Evolutionary conservation across 2,888 invertebrate genomes (phyloP).

Genomic region (Hemicrepidius hirtus): DNA sequence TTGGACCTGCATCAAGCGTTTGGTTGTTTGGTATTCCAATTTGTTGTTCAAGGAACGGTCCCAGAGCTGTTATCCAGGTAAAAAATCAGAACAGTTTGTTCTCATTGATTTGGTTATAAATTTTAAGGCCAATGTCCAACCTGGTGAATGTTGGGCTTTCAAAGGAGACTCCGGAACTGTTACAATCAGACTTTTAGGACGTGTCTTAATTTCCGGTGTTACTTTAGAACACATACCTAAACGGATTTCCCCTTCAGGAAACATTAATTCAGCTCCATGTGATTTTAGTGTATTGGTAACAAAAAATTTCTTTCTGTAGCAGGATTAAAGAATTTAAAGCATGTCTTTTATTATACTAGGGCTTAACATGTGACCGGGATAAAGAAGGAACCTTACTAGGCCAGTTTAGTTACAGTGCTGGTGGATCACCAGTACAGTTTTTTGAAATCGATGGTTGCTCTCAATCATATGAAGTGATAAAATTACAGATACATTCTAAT

Average conservation of each 20-base stretch:
- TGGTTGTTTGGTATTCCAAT: conserved; percentile 71
- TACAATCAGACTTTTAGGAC: conserved; percentile 82
- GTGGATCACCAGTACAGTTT: conserved; percentile 76
- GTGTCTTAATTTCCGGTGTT: conserved; percentile 80
- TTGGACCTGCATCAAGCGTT: conserved; percentile 64
- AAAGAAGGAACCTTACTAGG: conserved; percentile 75
- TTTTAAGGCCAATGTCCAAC: conserved; percentile 76
- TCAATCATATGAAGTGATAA: conserved; percentile 76
- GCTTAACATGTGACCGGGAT: conserved; percentile 41
- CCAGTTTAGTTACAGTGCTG: conserved; percentile 76
- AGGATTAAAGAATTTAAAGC: no score
- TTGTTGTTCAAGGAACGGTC: conserved; percentile 71
- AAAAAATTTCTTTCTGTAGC: conserved; percentile 12
- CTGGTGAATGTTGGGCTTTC: conserved; percentile 94
- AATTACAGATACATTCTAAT: conserved; percentile 80
- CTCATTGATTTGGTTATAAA: neutral
- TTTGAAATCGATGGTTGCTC: conserved; percentile 71
- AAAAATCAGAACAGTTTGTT: neutral
- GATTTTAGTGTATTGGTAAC: conserved; percentile 76
- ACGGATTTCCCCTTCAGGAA: conserved; percentile 83
- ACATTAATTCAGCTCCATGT: conserved; percentile 81
- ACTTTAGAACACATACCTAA: conserved; percentile 87
- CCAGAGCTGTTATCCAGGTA: conserved; percentile 72
- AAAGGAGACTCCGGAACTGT: conserved; percentile 82
- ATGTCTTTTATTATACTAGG: conserved; percentile 57